Percentiles rank a stretch among this genome's conserved stretches.
Conservation (phyloP, 2,113 vertebrate species). For the Phocoena phocoena region DNA sequence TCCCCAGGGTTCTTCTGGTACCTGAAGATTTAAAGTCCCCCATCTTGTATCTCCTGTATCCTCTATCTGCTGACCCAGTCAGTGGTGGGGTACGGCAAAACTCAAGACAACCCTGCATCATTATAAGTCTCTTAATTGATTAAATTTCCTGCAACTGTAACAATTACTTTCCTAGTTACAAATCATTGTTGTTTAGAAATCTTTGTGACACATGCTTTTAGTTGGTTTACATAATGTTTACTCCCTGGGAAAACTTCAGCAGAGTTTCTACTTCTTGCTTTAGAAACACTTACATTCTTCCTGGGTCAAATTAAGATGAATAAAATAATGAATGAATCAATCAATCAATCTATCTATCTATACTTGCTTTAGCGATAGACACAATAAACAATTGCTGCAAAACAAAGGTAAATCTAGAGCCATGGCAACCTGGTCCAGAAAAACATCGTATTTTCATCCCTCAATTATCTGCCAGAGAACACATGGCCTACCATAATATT, state of each 20-base stretch:
- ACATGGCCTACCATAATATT: background rate
- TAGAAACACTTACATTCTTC: background rate
- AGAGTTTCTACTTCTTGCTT: slow-evolving; percentile 12
- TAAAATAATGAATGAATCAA: background rate
- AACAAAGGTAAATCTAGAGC: slow-evolving; percentile 35
- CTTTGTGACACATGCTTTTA: background rate
- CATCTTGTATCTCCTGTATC: background rate
- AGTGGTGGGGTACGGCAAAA: background rate
- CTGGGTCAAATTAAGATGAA: background rate
- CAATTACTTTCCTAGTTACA: background rate
- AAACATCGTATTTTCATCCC: background rate
- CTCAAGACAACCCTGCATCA: background rate
- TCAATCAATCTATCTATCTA: background rate
- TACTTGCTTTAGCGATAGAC: background rate
- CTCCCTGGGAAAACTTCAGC: background rate
- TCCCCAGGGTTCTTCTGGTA: background rate
- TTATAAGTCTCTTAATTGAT: background rate
- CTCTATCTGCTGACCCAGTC: background rate
- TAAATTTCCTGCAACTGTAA: background rate
- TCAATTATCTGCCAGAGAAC: background rate
- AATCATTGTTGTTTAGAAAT: background rate
- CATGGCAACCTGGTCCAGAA: background rate
- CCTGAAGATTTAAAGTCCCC: background rate
- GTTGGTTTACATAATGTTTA: background rate
- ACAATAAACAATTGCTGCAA: background rate